Percentiles rank a stretch among this genome's conserved stretches.
phyloP scores from a whole-genome alignment of 2,888 invertebrate genomes.

The Balanococcus diminutus region DNA sequence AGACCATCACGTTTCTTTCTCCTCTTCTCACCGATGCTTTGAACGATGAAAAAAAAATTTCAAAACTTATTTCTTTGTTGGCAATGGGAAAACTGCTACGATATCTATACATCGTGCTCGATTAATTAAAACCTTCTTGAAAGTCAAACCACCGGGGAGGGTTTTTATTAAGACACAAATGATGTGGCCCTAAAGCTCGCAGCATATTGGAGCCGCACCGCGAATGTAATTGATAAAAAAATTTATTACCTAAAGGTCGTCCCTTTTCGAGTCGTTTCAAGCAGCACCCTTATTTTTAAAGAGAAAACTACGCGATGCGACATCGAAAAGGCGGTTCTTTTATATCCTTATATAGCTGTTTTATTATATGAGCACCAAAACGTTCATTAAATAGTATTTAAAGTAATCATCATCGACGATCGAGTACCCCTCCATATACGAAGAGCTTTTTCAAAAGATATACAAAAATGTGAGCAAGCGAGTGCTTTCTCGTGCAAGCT shows the following conservation, averaged over 20 bases:
- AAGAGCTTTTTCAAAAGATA: background rate
- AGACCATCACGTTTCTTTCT: background rate
- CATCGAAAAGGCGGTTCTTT: slow-evolving; percentile 36
- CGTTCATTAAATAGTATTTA: slow-evolving; percentile 44
- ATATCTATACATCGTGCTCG: background rate
- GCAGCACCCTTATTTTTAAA: slow-evolving; percentile 26
- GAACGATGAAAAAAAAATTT: background rate
- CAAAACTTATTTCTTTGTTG: background rate
- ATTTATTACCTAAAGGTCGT: slow-evolving; percentile 36
- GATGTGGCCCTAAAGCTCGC: background rate
- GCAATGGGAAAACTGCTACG: background rate
- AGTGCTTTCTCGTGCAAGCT: background rate
- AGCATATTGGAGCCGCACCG: background rate
- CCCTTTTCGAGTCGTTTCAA: slow-evolving; percentile 42
- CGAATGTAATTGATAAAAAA: slow-evolving; percentile 37
- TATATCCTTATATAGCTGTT: slow-evolving; percentile 6
- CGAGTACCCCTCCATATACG: background rate
- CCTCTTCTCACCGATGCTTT: background rate
- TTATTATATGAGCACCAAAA: background rate
- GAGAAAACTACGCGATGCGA: background rate
- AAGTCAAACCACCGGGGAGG: background rate
- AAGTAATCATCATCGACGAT: background rate
- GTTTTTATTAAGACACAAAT: background rate
- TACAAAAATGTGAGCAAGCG: background rate
- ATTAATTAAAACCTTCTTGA: slow-evolving; percentile 21